These are phyloP conservation scores for Emydura subglobosa DNA, from an alignment of 2,113 vertebrate genomes.

Conservation along the genomic window DNA sequence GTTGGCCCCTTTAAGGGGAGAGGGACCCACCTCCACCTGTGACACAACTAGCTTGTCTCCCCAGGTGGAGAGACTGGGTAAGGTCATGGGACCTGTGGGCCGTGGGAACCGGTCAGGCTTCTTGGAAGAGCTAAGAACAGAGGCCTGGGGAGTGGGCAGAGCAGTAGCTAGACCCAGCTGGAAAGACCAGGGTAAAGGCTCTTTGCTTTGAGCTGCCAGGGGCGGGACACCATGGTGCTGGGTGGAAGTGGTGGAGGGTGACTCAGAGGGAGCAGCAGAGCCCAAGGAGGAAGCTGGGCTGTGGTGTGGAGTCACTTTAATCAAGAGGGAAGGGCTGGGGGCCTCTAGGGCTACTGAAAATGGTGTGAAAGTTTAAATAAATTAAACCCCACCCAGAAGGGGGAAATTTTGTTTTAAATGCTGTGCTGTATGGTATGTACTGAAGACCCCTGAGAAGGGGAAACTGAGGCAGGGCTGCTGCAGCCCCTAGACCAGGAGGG, in stretches of 20 bases:
- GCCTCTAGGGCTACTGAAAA: background rate
- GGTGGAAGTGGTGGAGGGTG: too few relatives aligned
- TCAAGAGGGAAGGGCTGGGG: background rate
- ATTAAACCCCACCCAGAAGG: background rate
- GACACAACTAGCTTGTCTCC: background rate
- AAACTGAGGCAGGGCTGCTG: background rate
- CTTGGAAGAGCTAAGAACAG: background rate
- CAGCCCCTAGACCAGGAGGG: background rate
- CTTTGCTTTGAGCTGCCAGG: background rate
- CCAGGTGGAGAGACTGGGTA: background rate
- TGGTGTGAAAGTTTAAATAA: background rate
- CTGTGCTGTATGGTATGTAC: background rate
- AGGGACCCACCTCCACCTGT: background rate
- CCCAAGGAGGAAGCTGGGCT: background rate
- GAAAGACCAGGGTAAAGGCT: background rate
- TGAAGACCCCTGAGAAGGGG: background rate
- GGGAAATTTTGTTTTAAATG: background rate
- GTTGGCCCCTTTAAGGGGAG: background rate
- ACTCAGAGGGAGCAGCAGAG: background rate
- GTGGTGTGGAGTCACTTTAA: background rate
- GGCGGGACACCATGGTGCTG: background rate
- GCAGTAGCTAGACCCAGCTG: background rate
- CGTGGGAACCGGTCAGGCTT: background rate
- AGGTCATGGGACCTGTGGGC: background rate
- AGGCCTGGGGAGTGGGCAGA: background rate